Base-by-base conservation (phyloP, 2,888 invertebrate species). In the Himalopsyche tibetana region DNA sequence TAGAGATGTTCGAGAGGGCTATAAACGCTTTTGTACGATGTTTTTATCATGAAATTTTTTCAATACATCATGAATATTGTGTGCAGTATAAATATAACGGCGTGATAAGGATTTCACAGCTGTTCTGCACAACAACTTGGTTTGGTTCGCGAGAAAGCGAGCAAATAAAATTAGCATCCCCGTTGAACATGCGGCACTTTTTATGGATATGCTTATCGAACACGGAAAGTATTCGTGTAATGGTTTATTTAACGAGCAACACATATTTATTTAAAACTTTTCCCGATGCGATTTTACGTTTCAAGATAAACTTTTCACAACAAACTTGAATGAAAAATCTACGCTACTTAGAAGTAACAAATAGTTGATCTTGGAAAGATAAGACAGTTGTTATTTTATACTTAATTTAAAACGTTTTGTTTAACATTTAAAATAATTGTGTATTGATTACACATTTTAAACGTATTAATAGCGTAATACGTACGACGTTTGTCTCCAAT, bases 61-160 rank as follows among this genome's bases (percentile, higher is more conserved):
- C 85, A 82, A 85, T 85, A 85, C 82, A 85, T 85, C 85, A 85
- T 82, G 84, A 84, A 84, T 84, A 84, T 84, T 80, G 55, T 63
- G 63, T 80, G 38, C 51, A 84, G 80, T 84, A 80, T 80, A 84
- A 84, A 84, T 84, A 84, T 84, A 80, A 80, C 51, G 80, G 55
- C 45, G 38, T 28, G 79, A 84, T 84, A 84, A 80, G 80, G 84
- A 84, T 84, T 84, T 84, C 55, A 80, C 80, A 80, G 80, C 80
- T 38, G 84, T n/a, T 36, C 12, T 74, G 69, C 28, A 63, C 55
- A 56, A 38, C 83, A 56, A 56, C 83, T 55, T 82, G 38, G 15
- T 17, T 42, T 80, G 38, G 80, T 42, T 38, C 80, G 80, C 40
- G 42, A 19, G 40, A 51, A 15, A 42, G 51, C 55, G 82, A 40